Evolutionary conservation across 1,140 invertebrate species (phyloP).

Genomic region (Halyomorpha halys): DNA sequence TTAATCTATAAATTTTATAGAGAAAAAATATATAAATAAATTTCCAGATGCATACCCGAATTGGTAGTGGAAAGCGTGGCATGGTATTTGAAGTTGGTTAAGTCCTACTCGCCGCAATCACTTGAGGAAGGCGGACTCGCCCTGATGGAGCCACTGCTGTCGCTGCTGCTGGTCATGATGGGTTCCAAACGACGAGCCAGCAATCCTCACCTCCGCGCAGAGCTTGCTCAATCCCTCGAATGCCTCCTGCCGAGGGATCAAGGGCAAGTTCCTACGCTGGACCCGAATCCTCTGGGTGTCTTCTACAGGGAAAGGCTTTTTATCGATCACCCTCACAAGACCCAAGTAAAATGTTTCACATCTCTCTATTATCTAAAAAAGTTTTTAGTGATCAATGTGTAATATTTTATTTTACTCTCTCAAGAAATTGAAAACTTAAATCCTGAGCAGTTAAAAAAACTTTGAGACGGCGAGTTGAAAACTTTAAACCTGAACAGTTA

Average conservation of each 20-base stretch:
- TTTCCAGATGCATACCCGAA: constrained; percentile 72
- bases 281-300: constrained; percentile 44
- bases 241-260: constrained; percentile 61
- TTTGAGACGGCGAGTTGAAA: too few species aligned
- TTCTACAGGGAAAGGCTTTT: constrained; percentile 68
- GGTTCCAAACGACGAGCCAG: constrained; percentile 52
- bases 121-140: constrained; percentile 49
- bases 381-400: too few species aligned
- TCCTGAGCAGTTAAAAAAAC: too few species aligned
- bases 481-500: too few species aligned
- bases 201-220: constrained; percentile 87
- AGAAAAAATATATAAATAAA: too few species aligned
- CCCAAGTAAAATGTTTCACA: constrained; percentile 49
- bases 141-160: constrained; percentile 61
- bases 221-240: constrained; percentile 79
- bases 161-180: constrained; percentile 54
- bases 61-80: constrained; percentile 81
- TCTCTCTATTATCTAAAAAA: too few species aligned
- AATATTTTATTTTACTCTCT: too few species aligned
- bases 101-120: constrained; percentile 49
- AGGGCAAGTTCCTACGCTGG: constrained; percentile 41
- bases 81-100: constrained; percentile 62
- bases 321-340: constrained; percentile 57
- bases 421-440: too few species aligned
- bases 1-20: too few species aligned